phyloP scores from a whole-genome alignment of 2,797 vertebrate genomes.

The Gephyroberyx darwinii region DNA sequence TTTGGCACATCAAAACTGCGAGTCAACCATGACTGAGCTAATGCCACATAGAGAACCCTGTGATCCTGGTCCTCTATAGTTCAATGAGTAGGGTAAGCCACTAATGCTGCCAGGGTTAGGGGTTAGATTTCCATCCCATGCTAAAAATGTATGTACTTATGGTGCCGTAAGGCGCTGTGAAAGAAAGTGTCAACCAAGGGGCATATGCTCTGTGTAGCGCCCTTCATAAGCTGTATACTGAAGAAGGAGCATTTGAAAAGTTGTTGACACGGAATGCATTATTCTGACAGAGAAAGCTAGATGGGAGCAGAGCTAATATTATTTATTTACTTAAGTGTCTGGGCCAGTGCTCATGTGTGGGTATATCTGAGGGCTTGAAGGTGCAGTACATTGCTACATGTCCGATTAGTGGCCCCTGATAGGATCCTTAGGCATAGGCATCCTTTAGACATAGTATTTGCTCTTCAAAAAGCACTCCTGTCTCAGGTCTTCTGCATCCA shows the following conservation, averaged over 20 bases:
- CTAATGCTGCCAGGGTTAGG: neutral
- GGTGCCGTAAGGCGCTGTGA: neutral
- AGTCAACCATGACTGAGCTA: neutral
- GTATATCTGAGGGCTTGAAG: neutral
- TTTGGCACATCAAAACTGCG: neutral
- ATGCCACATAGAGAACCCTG: too few species aligned
- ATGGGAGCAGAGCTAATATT: conserved; percentile 12
- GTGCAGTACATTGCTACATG: neutral
- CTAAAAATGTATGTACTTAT: neutral
- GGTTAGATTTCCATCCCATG: neutral
- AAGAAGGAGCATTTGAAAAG: neutral
- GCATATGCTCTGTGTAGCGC: conserved; percentile 17
- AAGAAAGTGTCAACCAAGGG: conserved; percentile 23
- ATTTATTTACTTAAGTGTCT: conserved; percentile 38
- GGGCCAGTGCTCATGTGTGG: neutral
- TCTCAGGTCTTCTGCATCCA: neutral
- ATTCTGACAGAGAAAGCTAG: conserved; percentile 35
- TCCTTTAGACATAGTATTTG: neutral
- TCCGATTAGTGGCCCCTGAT: neutral
- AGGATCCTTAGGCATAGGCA: neutral
- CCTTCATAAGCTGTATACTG: conserved; percentile 8
- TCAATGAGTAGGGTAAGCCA: neutral
- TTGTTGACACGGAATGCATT: conserved; percentile 28
- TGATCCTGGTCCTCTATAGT: too few species aligned
- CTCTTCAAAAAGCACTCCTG: neutral